Evolutionary conservation across 2,888 invertebrate species (phyloP), one percentile per base, ranked within the genome.

Genomic region (Epistrophella euchroma): DNA sequence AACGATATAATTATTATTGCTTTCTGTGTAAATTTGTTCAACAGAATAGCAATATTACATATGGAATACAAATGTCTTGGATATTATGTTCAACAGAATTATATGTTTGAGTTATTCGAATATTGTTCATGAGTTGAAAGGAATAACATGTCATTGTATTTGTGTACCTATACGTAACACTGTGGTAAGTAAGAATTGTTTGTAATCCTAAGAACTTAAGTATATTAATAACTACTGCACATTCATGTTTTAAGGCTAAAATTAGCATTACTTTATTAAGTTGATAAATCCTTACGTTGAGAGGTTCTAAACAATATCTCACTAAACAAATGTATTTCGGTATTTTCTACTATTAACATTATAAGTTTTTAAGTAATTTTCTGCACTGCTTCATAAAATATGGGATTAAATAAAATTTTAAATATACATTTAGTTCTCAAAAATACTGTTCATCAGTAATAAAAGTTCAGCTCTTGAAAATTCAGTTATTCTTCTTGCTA

Each of bases 41-140:
- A 28, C n/a, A 52, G 11, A 25, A 50, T 50, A 1, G 17, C 1
- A 1, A 13, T 13, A 40, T 17, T 17, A 6, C 1, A 32, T n/a
- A 17, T 35, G 17, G 32, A 56, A 19, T 56, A 11, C 17, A 35
- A 56, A 56, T 56, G 55, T 55, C 32, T 17, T 17, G 10, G 17
- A n/a, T 32, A 32, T 5, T 28, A n/a, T 55, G 32, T 35, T 56
- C 5, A 35, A 32, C n/a, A n/a, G 6, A 32, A 35, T 17, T 17
- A 56, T 17, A 56, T 17, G 56, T 56, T 56, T 10, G 56, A 56
- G 17, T 56, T 13, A 32, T 56, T 56, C 17, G 32, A 56, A 17
- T 56, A 56, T 56, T 11, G 32, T 35, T 56, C 17, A 17, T 56
- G 52, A 28, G 17, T 56, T 32, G 5, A 32, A 32, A 32, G 56